Base-by-base conservation (phyloP, 2,113 vertebrate genomes). In the Onychorhynchus coronatus region DNA sequence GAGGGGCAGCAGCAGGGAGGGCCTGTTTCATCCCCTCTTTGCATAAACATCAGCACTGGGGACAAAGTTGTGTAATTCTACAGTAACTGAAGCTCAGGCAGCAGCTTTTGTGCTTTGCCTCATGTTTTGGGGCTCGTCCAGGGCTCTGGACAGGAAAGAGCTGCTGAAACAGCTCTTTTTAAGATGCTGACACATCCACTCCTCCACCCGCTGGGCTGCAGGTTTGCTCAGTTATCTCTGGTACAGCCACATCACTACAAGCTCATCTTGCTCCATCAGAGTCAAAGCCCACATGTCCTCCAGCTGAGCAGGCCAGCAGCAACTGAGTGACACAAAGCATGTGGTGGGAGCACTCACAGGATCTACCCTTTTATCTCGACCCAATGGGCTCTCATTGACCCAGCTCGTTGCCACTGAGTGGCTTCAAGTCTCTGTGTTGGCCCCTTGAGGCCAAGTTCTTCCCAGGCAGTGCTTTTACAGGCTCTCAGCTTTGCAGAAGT, bases 111-210 rank as follows among this genome's bases (percentile, higher is more conserved):
- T 10, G 19, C 52, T 92, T 86, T 94, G 37, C 59, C 37, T 86
- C 31, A 10, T n/a, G 24, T 17, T 89, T 50, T 85, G 80, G 73
- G 46, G 42, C 77, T 5, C 0, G 47, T 80, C 65, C 87, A 89
- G 87, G 42, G 28, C 89, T 91, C 46, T 50, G 59, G 13, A n/a
- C 25, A 73, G 25, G n/a, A 73, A 28, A 61, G 23, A 22, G 31
- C 28, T 92, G 76, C 86, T 94, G 84, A 81, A 71, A 70, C 33
- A 78, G 84, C 50, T 89, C 59, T 81, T 86, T 86, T 62, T 5
- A 31, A 39, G 67, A 8, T 81, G 55, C 44, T 83, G 67, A 30
- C 80, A 41, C 18, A 73, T 52, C n/a, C 7, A 3, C 12, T 79
- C 12, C 35, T 61, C 33, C n/a, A 50, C 10, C 31, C 14, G 41